Evolutionary conservation across 2,888 invertebrate genomes (phyloP).

Genomic region (Cylindroiulus punctatus): DNA sequence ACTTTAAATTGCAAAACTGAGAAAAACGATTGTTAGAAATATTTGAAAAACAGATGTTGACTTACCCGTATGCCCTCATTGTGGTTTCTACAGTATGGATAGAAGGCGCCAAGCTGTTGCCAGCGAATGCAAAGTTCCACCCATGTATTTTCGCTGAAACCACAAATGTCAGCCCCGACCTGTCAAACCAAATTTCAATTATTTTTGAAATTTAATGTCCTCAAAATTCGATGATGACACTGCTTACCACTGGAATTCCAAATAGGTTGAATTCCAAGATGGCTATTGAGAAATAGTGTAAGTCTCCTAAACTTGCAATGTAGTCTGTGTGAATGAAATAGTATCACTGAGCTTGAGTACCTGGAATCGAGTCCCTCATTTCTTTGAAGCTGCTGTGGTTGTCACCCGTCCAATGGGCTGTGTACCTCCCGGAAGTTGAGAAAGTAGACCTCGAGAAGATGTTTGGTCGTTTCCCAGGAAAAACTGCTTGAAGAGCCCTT

Average conservation of each 20-base stretch:
- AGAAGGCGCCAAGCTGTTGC: constrained; percentile 68
- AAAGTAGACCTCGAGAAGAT: constrained; percentile 52
- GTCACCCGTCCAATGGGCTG: constrained; percentile 52
- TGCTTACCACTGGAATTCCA: constrained; percentile 53
- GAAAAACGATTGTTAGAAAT: no score
- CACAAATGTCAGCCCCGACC: constrained; percentile 63
- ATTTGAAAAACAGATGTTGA: no score
- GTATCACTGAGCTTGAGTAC: constrained; percentile 55
- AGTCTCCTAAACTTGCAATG: background rate
- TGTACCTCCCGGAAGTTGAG: constrained; percentile 47
- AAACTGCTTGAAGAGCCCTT: constrained; percentile 49
- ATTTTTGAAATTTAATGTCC: background rate
- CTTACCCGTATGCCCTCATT: constrained; percentile 61
- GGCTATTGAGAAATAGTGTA: background rate
- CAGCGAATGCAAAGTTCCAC: constrained; percentile 69
- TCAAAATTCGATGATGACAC: background rate
- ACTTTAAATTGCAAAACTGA: no score
- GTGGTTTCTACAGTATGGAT: constrained; percentile 66
- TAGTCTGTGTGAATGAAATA: background rate
- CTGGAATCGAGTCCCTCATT: constrained; percentile 54
- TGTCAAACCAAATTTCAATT: constrained; percentile 29
- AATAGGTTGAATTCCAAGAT: constrained; percentile 51
- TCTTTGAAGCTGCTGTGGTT: constrained; percentile 44
- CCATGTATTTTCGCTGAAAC: constrained; percentile 63
- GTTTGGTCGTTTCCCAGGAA: constrained; percentile 49